Evolutionary conservation across 2,888 invertebrate species (phyloP).

Genomic region (Acanthosepion esculentum): DNA sequence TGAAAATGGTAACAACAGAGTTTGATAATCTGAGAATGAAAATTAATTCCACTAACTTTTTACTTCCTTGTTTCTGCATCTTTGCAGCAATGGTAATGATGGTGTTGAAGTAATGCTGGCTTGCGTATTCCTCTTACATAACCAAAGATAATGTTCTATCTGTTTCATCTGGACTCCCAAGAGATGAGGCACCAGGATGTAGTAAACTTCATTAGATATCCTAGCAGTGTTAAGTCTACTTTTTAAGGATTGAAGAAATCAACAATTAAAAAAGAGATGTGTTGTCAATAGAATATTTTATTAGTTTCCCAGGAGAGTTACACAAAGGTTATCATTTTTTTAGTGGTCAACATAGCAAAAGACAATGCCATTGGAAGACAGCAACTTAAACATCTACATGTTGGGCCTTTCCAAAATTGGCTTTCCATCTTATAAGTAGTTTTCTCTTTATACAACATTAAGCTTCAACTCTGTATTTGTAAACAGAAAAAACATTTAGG

Average conservation of each 20-base stretch:
- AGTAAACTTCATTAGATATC: not conserved
- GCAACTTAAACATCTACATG: conserved; percentile 33
- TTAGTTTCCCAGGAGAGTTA: conserved; percentile 33
- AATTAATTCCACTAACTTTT: not conserved
- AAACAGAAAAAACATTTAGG: conserved; percentile 33
- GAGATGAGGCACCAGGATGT: not conserved
- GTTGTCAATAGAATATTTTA: conserved; percentile 33
- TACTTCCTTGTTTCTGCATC: not conserved
- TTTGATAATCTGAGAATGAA: not conserved
- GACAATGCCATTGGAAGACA: conserved; percentile 33
- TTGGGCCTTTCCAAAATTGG: conserved; percentile 20
- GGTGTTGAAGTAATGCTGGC: not conserved
- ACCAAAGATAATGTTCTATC: not conserved
- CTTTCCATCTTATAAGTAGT: conserved; percentile 33
- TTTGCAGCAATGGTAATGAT: not conserved
- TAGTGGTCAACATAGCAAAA: conserved; percentile 33
- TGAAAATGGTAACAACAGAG: not conserved
- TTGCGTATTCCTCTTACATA: not conserved
- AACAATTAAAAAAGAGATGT: not conserved
- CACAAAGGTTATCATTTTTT: conserved; percentile 33
- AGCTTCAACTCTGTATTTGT: conserved; percentile 33
- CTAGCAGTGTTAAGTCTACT: not conserved
- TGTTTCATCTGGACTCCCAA: conserved; percentile 4
- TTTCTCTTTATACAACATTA: conserved; percentile 33
- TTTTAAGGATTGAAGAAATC: conserved; percentile 13